Base-by-base conservation (phyloP, 30 jellyfish, hydroid and myxozoan genomes). In the Phacellophora camtschatica region DNA sequence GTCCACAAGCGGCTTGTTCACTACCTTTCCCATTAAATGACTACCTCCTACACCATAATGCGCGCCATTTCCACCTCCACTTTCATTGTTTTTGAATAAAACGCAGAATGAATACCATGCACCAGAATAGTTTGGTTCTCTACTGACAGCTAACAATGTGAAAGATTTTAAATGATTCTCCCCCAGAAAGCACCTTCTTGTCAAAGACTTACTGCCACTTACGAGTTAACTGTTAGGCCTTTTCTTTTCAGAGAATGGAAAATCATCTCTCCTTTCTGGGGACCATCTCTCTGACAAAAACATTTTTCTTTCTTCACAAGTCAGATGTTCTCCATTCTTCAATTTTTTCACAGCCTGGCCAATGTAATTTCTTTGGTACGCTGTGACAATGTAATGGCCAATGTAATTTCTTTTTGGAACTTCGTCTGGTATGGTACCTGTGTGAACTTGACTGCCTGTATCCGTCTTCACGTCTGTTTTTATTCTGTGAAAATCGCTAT, bases 51-150 rank as follows among this genome's bases (percentile, higher is more conserved):
- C 79, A 24, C 79, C 79, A 5, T 65, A 65, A 24, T 31, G 66
- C 12, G 79, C 79, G 11, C 79, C 79, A 24, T 58, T 31, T 35
- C 79, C 79, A 7, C 79, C 79, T 65, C 79, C 79, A 31, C 79
- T 65, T 15, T 65, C 79, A 65, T 25, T 3, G 7, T 59, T 31
- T 29, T 31, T 31, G 57, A 31, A 31, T 31, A 30, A 35, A 65
- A 65, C 79, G 66, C 79, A 65, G 59, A 24, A 65, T 12, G 59
- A 22, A 31, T 58, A 31, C 79, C 79, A 65, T 24, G 67, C 79
- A 65, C 79, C 66, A 30, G 23, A 65, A 18, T 0, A 65, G 27
- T 35, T 58, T 4, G 79, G 67, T 58, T 65, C 79, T 65, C 79
- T 65, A 28, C 79, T 65, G 24, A 65, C 79, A 65, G 79, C 79